phyloP scores from a whole-genome alignment of 2,888 invertebrate species.

The Eumacrocentrus americanus region DNA sequence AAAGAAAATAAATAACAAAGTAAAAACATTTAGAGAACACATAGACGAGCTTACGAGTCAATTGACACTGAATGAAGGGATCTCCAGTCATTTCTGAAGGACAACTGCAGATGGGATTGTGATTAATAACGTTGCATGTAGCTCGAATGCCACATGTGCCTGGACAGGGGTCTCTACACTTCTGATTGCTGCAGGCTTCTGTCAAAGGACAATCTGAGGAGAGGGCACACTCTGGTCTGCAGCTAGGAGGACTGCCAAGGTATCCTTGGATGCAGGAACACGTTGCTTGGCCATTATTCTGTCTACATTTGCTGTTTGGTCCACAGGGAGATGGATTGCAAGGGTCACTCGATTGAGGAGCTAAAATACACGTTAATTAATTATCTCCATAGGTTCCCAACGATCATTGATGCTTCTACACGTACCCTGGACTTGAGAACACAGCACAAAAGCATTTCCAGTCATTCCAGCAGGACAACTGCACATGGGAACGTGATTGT shows the following conservation, averaged over 20 bases:
- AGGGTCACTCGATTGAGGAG: constrained; percentile 41
- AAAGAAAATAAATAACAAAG: neutral
- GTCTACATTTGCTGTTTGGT: constrained; percentile 64
- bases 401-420: constrained; percentile 64
- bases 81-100: constrained; percentile 58
- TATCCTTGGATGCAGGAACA: constrained; percentile 62
- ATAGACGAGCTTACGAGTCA: constrained; percentile 17
- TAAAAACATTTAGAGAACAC: neutral
- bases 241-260: constrained; percentile 60
- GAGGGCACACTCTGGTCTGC: constrained; percentile 60
- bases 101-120: constrained; percentile 64
- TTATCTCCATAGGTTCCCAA: constrained; percentile 81
- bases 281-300: constrained; percentile 62
- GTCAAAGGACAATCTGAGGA: constrained; percentile 63
- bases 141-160: constrained; percentile 63
- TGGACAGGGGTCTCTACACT: constrained; percentile 62
- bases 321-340: constrained; percentile 64
- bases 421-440: constrained; percentile 65
- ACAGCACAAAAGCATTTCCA: constrained; percentile 75
- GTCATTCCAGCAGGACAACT: constrained; percentile 72
- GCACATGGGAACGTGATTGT: constrained; percentile 61
- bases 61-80: constrained; percentile 59
- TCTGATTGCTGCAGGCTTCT: constrained; percentile 60
- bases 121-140: constrained; percentile 62
- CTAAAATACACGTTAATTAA: constrained; percentile 42